phyloP scores from a whole-genome alignment of 1,140 invertebrate genomes.

The Atta cephalotes region DNA sequence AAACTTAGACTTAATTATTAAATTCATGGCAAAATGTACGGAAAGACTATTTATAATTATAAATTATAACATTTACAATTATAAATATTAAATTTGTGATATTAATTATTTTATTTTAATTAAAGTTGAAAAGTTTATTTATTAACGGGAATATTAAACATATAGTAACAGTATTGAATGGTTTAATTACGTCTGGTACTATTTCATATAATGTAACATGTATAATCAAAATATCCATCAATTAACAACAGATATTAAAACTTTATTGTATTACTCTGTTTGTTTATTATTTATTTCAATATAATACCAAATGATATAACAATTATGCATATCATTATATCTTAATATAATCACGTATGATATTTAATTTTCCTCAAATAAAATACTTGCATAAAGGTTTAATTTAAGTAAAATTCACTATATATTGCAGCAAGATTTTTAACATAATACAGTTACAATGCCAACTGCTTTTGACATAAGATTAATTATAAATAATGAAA shows the following conservation, averaged over 20 bases:
- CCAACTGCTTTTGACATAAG: background rate
- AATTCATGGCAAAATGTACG: background rate
- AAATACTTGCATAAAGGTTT: background rate
- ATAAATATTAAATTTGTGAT: slow-evolving; percentile 51
- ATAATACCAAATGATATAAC: background rate
- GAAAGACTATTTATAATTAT: background rate
- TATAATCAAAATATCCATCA: slow-evolving; percentile 24
- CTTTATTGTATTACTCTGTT: background rate
- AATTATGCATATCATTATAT: background rate
- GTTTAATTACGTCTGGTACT: slow-evolving; percentile 30
- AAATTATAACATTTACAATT: slow-evolving; percentile 6
- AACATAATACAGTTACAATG: background rate
- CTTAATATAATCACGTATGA: background rate
- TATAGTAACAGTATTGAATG: slow-evolving; percentile 28
- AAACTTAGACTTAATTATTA: slow-evolving; percentile 10
- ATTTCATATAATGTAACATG: slow-evolving; percentile 37
- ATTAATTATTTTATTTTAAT: slow-evolving; percentile 58
- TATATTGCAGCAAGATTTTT: background rate
- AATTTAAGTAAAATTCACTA: background rate
- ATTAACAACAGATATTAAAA: slow-evolving; percentile 36
- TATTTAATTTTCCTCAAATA: background rate
- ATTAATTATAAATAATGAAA: too few relatives aligned
- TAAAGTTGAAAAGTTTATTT: slow-evolving; percentile 37
- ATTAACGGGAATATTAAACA: slow-evolving; percentile 30
- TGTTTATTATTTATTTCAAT: slow-evolving; percentile 10